Conservation (phyloP, 2,113 vertebrate species). For the Typhlomys cinereus region DNA sequence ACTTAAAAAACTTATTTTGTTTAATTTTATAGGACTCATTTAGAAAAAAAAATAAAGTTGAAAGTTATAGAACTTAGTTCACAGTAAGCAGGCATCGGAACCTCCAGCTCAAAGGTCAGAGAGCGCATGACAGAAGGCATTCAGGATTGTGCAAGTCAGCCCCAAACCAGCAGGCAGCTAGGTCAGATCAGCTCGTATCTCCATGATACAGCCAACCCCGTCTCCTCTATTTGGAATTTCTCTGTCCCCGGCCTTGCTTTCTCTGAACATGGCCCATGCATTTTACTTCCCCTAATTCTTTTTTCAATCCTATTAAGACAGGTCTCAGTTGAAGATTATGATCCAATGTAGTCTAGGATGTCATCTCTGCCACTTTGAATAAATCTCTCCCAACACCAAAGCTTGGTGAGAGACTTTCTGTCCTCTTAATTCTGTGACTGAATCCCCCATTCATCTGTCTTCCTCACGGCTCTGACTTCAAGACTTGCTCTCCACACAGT, state of each 20-base stretch:
- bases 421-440: neutral
- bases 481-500: neutral
- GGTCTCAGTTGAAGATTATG: neutral
- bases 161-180: neutral
- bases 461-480: neutral
- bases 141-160: neutral
- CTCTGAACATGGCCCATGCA: neutral
- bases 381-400: neutral
- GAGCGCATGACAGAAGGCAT: neutral
- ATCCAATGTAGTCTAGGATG: neutral
- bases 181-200: neutral
- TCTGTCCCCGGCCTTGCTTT: neutral
- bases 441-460: neutral
- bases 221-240: neutral
- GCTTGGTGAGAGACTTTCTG: neutral
- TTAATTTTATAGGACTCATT: neutral
- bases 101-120: neutral
- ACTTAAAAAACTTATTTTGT: neutral
- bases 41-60: neutral
- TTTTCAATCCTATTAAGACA: neutral
- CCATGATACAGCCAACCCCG: too few relatives aligned
- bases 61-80: neutral
- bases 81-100: neutral
- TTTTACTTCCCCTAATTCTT: neutral
- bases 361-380: neutral